Evolutionary conservation across 1,140 invertebrate genomes (phyloP).

Genomic region (Tetramorium parvispinum): DNA sequence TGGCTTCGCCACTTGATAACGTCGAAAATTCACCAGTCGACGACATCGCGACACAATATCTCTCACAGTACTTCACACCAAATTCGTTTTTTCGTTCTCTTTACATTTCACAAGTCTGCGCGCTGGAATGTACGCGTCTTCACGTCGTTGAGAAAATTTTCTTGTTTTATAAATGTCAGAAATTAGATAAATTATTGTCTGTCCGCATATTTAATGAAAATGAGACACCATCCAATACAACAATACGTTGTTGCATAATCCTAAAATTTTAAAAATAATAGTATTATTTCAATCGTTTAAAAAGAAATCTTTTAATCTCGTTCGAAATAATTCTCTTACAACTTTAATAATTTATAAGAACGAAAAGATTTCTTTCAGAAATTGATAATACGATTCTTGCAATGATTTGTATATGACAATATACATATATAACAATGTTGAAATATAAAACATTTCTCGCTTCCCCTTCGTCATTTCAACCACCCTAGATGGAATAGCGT

Average conservation of each 20-base stretch:
- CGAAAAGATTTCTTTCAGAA: not conserved
- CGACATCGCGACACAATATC: constrained; percentile 74
- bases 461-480: not conserved
- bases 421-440: not conserved
- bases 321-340: not conserved
- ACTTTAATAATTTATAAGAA: not conserved
- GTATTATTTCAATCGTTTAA: not conserved
- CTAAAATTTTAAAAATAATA: not conserved
- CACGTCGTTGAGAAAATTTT: not conserved
- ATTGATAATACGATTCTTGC: constrained; percentile 2
- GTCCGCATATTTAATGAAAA: constrained; percentile 1
- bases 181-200: not conserved
- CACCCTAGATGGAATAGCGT: constrained; percentile 76
- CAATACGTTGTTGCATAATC: not conserved
- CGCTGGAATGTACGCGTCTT: not conserved
- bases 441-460: not conserved
- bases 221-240: no score
- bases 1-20: constrained; percentile 82
- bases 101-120: not conserved
- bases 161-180: not conserved
- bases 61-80: constrained; percentile 9
- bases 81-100: not conserved
- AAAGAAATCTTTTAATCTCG: not conserved
- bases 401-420: not conserved
- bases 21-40: constrained; percentile 83